phyloP scores from a whole-genome alignment of 2,113 vertebrate genomes.

The Aegithalos caudatus region DNA sequence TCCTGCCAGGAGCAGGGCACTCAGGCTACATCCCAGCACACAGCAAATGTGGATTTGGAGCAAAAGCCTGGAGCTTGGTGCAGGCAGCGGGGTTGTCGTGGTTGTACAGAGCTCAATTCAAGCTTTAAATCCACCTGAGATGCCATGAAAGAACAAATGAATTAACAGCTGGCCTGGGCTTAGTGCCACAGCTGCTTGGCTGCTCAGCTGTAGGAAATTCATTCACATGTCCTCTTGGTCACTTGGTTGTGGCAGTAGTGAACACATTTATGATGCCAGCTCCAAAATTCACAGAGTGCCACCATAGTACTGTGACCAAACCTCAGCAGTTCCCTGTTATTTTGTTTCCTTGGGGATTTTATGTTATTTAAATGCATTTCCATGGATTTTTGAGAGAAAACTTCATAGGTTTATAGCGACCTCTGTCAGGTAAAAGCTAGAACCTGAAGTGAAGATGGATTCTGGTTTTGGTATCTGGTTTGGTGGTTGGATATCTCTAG shows the following conservation, averaged over 20 bases:
- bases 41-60: accelerated
- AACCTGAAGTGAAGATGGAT: neutral
- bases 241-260: neutral
- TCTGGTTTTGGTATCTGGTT: neutral
- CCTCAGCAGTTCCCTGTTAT: neutral
- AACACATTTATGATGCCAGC: neutral
- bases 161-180: neutral
- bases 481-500: no score
- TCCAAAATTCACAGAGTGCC: accelerated
- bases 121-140: neutral
- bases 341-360: neutral
- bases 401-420: accelerated
- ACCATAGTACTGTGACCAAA: neutral
- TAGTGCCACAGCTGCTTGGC: neutral
- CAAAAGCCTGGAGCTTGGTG: neutral
- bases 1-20: neutral
- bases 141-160: neutral
- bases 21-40: neutral
- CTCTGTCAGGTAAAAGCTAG: neutral
- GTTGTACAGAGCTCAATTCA: neutral
- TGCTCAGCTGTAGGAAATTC: neutral
- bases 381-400: neutral
- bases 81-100: neutral
- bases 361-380: neutral
- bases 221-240: accelerated